phyloP scores from a whole-genome alignment of 2,113 vertebrate genomes.

The Anolis sagrei region DNA sequence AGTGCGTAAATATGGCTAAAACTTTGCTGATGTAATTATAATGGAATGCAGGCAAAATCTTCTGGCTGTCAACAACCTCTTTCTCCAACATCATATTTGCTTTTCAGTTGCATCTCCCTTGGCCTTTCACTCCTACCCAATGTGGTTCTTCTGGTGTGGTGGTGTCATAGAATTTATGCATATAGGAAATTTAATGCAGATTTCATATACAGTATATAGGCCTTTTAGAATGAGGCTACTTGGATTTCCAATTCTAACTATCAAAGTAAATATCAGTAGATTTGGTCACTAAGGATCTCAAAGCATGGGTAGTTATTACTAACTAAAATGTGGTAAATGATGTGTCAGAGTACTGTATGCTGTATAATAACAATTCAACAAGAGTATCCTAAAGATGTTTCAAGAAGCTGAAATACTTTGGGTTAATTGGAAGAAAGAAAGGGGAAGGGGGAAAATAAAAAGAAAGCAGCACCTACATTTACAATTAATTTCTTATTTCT shows the following conservation, averaged over 20 bases:
- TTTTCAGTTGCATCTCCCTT: too few relatives aligned
- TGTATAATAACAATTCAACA: neutral
- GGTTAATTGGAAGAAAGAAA: neutral
- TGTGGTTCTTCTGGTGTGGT: too few relatives aligned
- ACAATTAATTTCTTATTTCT: rapidly evolving
- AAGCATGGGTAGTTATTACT: neutral
- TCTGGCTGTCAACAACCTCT: too few relatives aligned
- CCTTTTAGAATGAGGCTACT: neutral
- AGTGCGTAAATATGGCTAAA: neutral
- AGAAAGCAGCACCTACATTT: too few relatives aligned
- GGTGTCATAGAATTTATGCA: neutral
- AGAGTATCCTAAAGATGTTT: neutral
- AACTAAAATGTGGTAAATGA: neutral
- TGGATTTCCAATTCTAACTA: neutral
- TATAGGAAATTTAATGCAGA: neutral
- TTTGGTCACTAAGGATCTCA: neutral
- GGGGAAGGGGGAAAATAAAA: too few relatives aligned
- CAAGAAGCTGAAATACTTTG: neutral
- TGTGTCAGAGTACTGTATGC: neutral
- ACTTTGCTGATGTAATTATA: too few relatives aligned
- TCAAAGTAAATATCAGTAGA: neutral
- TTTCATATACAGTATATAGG: neutral
- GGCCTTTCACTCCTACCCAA: too few relatives aligned
- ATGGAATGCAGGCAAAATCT: too few relatives aligned
- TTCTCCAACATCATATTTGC: too few relatives aligned